Conservation (phyloP, 2,888 invertebrate genomes). For the Tribolium freemani region DNA sequence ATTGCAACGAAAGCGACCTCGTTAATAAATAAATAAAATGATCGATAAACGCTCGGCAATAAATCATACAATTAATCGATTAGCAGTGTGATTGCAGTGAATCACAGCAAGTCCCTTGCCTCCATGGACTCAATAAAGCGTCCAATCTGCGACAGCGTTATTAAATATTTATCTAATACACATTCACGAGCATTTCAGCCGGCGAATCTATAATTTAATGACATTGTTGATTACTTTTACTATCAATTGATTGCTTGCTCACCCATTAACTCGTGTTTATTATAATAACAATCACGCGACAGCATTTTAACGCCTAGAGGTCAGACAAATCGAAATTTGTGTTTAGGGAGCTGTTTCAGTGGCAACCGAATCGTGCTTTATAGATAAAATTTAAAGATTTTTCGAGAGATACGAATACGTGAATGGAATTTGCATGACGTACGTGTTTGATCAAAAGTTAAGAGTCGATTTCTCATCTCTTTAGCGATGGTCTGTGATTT, state of each 20-base stretch:
- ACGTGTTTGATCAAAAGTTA: conserved; percentile 46
- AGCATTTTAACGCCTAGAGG: conserved; percentile 33
- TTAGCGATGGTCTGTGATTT: conserved; percentile 42
- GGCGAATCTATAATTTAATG: conserved; percentile 36
- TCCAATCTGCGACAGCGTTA: conserved; percentile 35
- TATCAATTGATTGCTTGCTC: conserved; percentile 41
- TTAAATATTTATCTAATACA: conserved; percentile 40
- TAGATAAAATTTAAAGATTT: conserved; percentile 44
- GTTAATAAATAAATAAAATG: conserved; percentile 14
- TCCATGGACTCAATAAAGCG: conserved; percentile 13
- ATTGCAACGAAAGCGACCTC: neutral
- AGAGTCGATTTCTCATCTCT: conserved; percentile 44
- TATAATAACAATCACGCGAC: conserved; percentile 35
- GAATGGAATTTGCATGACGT: conserved; percentile 41
- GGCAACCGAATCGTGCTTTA: conserved; percentile 32
- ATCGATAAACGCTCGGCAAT: conserved; percentile 19
- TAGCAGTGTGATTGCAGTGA: conserved; percentile 15
- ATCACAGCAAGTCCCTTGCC: conserved; percentile 9
- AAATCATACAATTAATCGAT: conserved; percentile 33
- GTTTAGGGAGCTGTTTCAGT: conserved; percentile 24
- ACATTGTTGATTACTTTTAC: conserved; percentile 39
- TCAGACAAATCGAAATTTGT: conserved; percentile 29
- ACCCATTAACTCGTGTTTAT: conserved; percentile 35
- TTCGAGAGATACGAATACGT: conserved; percentile 43
- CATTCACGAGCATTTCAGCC: conserved; percentile 33